Conservation (phyloP, 2,797 vertebrate genomes). For the Ispidina lecontei region DNA sequence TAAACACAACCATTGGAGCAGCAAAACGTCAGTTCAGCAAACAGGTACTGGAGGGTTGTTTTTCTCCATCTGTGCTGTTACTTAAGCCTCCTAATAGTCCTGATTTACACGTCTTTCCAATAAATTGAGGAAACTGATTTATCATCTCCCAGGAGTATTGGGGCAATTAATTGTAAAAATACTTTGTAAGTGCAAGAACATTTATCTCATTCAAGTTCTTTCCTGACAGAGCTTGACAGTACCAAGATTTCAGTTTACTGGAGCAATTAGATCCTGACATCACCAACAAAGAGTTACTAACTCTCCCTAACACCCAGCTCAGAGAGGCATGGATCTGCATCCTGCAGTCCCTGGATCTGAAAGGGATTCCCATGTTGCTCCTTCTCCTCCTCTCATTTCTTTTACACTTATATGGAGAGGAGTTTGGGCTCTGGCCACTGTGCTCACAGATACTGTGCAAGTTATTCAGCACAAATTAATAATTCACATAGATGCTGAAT, state of each 20-base stretch:
- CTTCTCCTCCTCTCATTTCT: neutral
- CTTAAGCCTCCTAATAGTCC: neutral
- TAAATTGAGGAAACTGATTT: neutral
- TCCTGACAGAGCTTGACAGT: neutral
- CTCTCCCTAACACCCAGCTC: neutral
- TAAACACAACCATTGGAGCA: fast-evolving
- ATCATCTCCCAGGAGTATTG: neutral
- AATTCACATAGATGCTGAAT: neutral
- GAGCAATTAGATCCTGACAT: neutral
- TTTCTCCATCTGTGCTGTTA: neutral
- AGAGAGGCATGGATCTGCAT: neutral
- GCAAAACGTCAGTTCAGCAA: neutral
- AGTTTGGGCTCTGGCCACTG: fast-evolving
- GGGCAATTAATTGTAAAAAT: neutral
- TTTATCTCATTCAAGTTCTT: neutral
- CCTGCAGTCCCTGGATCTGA: neutral
- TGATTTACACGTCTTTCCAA: neutral
- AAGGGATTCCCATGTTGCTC: neutral
- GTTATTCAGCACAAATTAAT: neutral
- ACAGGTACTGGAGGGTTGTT: neutral
- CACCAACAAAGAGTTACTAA: neutral
- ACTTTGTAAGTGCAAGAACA: neutral
- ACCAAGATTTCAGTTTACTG: neutral
- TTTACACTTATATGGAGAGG: neutral
- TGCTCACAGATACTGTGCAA: neutral